A percentile compares a stretch with the other conserved stretches of the same genome.
These are phyloP conservation scores for Phoenoteleia sp. DNA, from an alignment of 2,888 invertebrate species.

Conservation along the genomic window DNA sequence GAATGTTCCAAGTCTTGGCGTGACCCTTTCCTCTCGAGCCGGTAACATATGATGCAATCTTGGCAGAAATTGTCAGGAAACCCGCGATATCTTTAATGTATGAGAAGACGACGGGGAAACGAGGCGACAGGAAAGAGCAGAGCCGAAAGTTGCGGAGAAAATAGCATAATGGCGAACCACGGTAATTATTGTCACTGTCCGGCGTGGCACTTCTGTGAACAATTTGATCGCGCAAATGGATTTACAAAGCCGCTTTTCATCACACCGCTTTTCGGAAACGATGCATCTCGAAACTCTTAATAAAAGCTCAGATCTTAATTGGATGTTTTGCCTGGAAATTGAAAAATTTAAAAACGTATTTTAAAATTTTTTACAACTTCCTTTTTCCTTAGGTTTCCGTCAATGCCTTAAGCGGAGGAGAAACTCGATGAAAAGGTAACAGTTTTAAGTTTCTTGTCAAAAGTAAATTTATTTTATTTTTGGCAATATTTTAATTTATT, in stretches of 20 bases:
- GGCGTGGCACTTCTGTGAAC: conserved; percentile 46
- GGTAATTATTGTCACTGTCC: conserved; percentile 66
- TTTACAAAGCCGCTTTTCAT: conserved; percentile 52
- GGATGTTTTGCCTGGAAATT: neutral
- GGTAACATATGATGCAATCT: conserved; percentile 84
- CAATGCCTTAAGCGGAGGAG: too few species aligned
- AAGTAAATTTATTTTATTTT: too few species aligned
- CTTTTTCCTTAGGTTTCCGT: neutral
- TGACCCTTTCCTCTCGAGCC: conserved; percentile 42
- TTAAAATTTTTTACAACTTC: neutral
- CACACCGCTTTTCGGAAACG: conserved; percentile 9
- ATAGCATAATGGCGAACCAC: conserved; percentile 63
- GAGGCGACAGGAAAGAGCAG: conserved; percentile 54
- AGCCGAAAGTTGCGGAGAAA: conserved; percentile 53
- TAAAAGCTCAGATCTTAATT: conserved; percentile 19
- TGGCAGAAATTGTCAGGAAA: conserved; percentile 82
- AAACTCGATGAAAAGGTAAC: too few species aligned
- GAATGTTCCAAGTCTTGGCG: conserved; percentile 43
- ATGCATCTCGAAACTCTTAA: conserved; percentile 25
- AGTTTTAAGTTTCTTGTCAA: too few species aligned
- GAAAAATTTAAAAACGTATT: neutral
- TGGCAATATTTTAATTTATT: too few species aligned
- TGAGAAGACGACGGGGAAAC: conserved; percentile 72
- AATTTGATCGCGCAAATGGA: conserved; percentile 50
- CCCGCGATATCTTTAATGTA: conserved; percentile 82